Evolutionary conservation across 92 coral and sea anemone species (phyloP).

Genomic region (Siderastrea radians): DNA sequence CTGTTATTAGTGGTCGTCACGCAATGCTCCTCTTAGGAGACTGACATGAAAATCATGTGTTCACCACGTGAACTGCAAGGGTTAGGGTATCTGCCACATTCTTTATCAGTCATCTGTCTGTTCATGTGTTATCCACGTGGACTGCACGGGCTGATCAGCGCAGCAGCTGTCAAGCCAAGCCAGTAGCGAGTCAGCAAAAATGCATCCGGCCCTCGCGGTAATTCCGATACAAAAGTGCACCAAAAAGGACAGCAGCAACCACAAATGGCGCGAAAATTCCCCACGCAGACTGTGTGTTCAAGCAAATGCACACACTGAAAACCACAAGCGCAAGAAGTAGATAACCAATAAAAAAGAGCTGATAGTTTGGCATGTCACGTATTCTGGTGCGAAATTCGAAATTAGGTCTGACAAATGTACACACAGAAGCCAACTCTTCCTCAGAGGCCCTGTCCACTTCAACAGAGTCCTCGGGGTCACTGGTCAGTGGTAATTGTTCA

Average conservation of each 20-base stretch:
- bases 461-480: constrained; percentile 19
- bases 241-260: constrained; percentile 29
- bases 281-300: constrained; percentile 22
- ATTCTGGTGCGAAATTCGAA: constrained; percentile 30
- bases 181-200: constrained; percentile 14
- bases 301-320: constrained; percentile 45
- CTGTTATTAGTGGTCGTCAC: too few species aligned
- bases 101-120: neutral
- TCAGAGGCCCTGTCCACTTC: constrained; percentile 47
- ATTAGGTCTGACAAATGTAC: constrained; percentile 23
- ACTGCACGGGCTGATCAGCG: constrained; percentile 24
- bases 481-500: constrained; percentile 15
- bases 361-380: constrained; percentile 43
- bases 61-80: neutral
- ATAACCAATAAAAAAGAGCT: constrained; percentile 19
- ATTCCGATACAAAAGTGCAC: constrained; percentile 46
- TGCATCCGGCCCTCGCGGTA: constrained; percentile 50
- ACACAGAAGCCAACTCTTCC: constrained; percentile 61
- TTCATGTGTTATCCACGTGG: constrained; percentile 42
- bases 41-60: neutral
- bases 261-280: constrained; percentile 59
- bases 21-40: too few species aligned
- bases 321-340: constrained; percentile 5
- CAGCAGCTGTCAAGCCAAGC: constrained; percentile 32
- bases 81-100: neutral